Percentiles rank a stretch among this genome's conserved stretches.
Conservation (phyloP, 2,888 invertebrate species). For the Parnassius orleans region DNA sequence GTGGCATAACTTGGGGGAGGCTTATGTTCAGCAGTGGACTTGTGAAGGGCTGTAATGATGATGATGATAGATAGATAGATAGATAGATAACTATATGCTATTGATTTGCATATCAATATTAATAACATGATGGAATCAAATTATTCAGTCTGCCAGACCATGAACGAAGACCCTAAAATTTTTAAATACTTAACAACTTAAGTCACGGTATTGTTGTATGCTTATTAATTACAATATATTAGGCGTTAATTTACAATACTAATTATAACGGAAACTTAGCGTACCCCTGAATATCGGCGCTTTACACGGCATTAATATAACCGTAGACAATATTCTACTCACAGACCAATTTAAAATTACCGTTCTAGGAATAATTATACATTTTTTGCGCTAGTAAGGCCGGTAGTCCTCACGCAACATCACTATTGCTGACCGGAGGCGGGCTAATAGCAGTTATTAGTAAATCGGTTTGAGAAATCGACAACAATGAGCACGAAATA, state of each 20-base stretch:
- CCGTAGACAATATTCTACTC: slow-evolving; percentile 57
- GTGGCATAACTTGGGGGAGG: too few relatives aligned
- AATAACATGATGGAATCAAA: too few relatives aligned
- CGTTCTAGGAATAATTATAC: slow-evolving; percentile 74
- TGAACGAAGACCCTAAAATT: too few relatives aligned
- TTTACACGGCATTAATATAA: slow-evolving; percentile 57
- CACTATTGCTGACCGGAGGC: slow-evolving; percentile 52
- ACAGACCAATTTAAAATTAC: slow-evolving; percentile 69
- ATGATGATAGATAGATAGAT: too few relatives aligned
- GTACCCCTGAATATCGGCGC: slow-evolving; percentile 48
- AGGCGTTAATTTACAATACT: slow-evolving; percentile 20
- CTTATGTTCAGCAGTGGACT: too few relatives aligned
- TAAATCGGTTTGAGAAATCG: slow-evolving; percentile 73
- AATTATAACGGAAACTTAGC: slow-evolving; percentile 25
- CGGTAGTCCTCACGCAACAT: slow-evolving; percentile 65
- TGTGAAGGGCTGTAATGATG: too few relatives aligned
- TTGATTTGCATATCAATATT: too few relatives aligned
- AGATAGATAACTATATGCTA: too few relatives aligned
- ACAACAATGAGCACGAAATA: slow-evolving; percentile 75
- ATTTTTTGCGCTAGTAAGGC: slow-evolving; percentile 59
- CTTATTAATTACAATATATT: slow-evolving; percentile 13
- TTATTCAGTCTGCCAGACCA: too few relatives aligned
- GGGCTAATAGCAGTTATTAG: slow-evolving; percentile 72
- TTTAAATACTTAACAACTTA: too few relatives aligned
- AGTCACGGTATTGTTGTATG: slow-evolving; percentile 4